Conservation (phyloP, 2,113 vertebrate genomes). For the Oryzias celebensis region DNA sequence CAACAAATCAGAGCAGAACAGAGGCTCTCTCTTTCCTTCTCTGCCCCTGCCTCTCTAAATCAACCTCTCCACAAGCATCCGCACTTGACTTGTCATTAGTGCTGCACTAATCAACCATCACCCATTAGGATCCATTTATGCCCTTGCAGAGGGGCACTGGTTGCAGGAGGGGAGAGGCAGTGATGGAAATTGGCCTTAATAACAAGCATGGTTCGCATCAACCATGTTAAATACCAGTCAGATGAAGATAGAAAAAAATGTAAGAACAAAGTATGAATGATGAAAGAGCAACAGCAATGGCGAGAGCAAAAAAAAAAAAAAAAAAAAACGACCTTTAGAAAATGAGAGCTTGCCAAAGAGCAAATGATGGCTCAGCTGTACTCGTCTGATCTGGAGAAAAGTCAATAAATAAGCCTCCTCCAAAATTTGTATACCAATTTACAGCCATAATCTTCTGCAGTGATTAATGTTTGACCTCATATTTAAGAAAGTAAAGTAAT, state of each 20-base stretch:
- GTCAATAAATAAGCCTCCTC: conserved; percentile 5
- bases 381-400: conserved; percentile 24
- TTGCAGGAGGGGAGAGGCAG: conserved; percentile 37
- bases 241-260: conserved; percentile 5
- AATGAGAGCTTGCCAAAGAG: conserved; percentile 39
- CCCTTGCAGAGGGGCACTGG: conserved; percentile 2
- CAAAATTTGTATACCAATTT: conserved; percentile 16
- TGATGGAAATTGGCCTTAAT: conserved; percentile 67
- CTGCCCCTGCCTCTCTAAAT: conserved; percentile 22
- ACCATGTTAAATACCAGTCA: background rate
- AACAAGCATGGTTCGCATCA: conserved; percentile 22
- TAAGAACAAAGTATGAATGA: background rate
- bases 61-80: conserved; percentile 20
- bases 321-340: conserved; percentile 43
- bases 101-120: conserved; percentile 52
- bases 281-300: conserved; percentile 4
- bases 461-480: conserved; percentile 40
- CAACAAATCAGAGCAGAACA: background rate
- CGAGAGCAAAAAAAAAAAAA: background rate
- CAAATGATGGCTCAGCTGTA: conserved; percentile 37
- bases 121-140: conserved; percentile 52
- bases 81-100: conserved; percentile 43
- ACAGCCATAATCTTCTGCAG: conserved; percentile 4
- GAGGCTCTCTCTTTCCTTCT: conserved; percentile 4
- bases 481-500: conserved; percentile 46